Conservation (phyloP, 2,797 vertebrate genomes). For the Hephaestus fuliginosus region DNA sequence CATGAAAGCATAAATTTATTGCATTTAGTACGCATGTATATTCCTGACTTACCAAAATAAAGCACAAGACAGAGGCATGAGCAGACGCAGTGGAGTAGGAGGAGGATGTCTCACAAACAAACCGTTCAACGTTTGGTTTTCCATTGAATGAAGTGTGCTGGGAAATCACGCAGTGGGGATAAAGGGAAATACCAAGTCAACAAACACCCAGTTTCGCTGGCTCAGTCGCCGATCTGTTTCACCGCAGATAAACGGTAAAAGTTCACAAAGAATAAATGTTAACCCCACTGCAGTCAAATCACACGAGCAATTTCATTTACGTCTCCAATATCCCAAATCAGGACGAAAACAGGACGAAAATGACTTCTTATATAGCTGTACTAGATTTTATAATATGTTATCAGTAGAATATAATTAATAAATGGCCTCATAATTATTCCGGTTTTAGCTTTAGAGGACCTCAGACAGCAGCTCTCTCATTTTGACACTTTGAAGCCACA, state of each 20-base stretch:
- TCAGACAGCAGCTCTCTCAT: background rate
- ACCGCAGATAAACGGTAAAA: conserved; percentile 31
- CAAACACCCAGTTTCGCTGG: conserved; percentile 50
- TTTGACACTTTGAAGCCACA: conserved; percentile 19
- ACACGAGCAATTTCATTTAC: background rate
- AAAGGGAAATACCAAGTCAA: conserved; percentile 69
- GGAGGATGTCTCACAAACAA: background rate
- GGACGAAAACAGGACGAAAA: too few relatives aligned
- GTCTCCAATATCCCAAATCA: background rate
- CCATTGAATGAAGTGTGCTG: conserved; percentile 49
- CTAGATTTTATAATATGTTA: background rate
- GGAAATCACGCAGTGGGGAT: conserved; percentile 68
- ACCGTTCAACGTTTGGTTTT: conserved; percentile 52
- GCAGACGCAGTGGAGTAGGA: background rate
- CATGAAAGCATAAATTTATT: background rate
- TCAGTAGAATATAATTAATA: background rate
- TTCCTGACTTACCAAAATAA: background rate
- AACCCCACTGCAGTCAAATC: background rate
- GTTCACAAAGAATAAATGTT: background rate
- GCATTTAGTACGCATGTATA: background rate
- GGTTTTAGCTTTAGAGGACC: background rate
- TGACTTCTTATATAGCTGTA: background rate
- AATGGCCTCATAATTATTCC: background rate
- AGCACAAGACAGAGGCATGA: background rate
- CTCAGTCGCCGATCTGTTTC: background rate